Percentiles rank a stretch among this genome's conserved stretches.
Evolutionary conservation across 2,888 invertebrate genomes (phyloP).

Genomic region (Lepidocyrtoides sp.): DNA sequence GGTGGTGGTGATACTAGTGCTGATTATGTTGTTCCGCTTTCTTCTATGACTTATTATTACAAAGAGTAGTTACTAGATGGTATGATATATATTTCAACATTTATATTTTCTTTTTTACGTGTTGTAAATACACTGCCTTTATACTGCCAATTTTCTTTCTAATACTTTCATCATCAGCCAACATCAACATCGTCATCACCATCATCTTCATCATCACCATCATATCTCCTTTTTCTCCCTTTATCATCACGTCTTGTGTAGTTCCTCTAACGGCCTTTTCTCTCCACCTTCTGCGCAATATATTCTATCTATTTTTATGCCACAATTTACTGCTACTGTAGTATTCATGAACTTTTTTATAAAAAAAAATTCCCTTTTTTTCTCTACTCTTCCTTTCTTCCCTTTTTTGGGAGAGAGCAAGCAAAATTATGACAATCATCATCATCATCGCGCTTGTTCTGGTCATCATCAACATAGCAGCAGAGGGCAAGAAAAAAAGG

Average conservation of each 20-base stretch:
- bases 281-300: not conserved
- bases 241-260: slow-evolving; percentile 27
- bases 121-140: too few species aligned
- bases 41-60: too few species aligned
- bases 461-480: not conserved
- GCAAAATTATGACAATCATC: slow-evolving; percentile 17
- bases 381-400: slow-evolving; percentile 59
- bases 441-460: not conserved
- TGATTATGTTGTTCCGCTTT: slow-evolving; percentile 30
- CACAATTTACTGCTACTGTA: not conserved
- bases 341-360: slow-evolving; percentile 64
- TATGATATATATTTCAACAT: too few species aligned
- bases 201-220: not conserved
- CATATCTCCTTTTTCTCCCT: not conserved
- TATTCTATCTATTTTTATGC: not conserved
- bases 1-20: not conserved
- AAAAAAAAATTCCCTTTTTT: slow-evolving; percentile 75
- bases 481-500: not conserved
- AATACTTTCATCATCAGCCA: slow-evolving; percentile 15
- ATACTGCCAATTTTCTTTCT: slow-evolving; percentile 35
- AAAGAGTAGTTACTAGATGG: too few species aligned
- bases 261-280: slow-evolving; percentile 12
- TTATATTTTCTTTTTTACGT: not conserved
- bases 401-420: slow-evolving; percentile 5
- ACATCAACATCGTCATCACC: not conserved